Evolutionary conservation across 2,113 vertebrate species (phyloP).

Genomic region (Nymphicus hollandicus): DNA sequence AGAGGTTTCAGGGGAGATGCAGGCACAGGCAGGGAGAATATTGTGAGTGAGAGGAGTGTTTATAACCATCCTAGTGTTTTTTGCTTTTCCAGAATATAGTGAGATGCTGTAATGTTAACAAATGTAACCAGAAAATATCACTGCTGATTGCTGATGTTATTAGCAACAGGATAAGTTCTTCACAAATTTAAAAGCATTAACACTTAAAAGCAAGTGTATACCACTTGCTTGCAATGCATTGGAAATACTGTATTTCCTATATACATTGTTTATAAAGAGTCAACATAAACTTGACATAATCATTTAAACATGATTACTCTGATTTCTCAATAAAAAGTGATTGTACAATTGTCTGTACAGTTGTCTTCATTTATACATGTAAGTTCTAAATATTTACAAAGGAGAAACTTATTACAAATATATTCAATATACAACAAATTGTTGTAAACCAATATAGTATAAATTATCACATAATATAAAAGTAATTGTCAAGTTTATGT

Average conservation of each 20-base stretch:
- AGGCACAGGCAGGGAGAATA: constrained; percentile 46
- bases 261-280: neutral
- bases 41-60: constrained; percentile 63
- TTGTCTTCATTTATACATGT: neutral
- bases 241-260: neutral
- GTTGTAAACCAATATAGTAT: neutral
- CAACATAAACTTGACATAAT: neutral
- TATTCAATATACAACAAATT: neutral
- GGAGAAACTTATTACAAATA: neutral
- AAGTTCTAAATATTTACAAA: neutral
- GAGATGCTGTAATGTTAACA: neutral
- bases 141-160: neutral
- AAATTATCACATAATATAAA: neutral
- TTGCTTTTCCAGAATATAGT: neutral
- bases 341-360: neutral
- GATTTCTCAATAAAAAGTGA: neutral
- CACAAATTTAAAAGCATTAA: neutral
- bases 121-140: neutral
- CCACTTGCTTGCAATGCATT: neutral
- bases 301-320: neutral
- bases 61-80: neutral
- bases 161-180: neutral
- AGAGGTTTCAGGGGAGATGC: neutral
- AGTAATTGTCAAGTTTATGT: neutral
- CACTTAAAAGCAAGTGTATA: neutral